Base-by-base conservation (phyloP, 1,140 invertebrate genomes). In the Drosophila nannoptera region DNA sequence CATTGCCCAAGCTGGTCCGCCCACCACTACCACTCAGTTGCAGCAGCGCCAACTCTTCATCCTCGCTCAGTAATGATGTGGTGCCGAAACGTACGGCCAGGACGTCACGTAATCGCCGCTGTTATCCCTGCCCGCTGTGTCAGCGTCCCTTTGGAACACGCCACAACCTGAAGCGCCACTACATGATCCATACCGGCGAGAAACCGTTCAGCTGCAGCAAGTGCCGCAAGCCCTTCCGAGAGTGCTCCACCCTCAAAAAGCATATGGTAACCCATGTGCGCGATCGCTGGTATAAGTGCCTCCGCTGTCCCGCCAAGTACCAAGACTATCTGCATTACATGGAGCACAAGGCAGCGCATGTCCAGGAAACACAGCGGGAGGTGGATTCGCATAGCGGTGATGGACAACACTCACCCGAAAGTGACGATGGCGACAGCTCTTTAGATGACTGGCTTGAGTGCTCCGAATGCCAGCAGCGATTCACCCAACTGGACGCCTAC, bases 121-220 rank as follows among this genome's bases (percentile, higher is more conserved):
- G 62, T 11, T 89, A 87, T 56, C 69, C 77, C 7, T 89, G 88
- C 11, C 83, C 88, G 0, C 38, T 89, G 4, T 89, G 88, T 43
- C 68, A 87, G 46, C 88, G 88, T n/a, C 65, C 78, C 1, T 89
- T 89, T 48, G 88, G 88, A n/a, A 89, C 86, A 2, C 75, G 88
- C 5, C 88, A 89, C 49, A 89, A 89, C 61, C 78, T 89, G 0
- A 89, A 89, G 55, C 83, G 88, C 3, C 88, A 89, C 59, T 87
- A 83, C 29, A 89, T 89, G 88, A 89, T 89, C 5, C 88, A 89
- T 42, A 89, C 88, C 1, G 88, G 88, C 3, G 86, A 89, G 53
- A 89, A 89, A 42, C 88, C 88, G 0, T 89, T 82, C 49, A 88
- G 82, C 55, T 89, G 88, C 58, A 73, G 58, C 55, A 86, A 84